These are phyloP conservation scores for Panurus biarmicus DNA, from an alignment of 2,113 vertebrate genomes.

Conservation along the genomic window DNA sequence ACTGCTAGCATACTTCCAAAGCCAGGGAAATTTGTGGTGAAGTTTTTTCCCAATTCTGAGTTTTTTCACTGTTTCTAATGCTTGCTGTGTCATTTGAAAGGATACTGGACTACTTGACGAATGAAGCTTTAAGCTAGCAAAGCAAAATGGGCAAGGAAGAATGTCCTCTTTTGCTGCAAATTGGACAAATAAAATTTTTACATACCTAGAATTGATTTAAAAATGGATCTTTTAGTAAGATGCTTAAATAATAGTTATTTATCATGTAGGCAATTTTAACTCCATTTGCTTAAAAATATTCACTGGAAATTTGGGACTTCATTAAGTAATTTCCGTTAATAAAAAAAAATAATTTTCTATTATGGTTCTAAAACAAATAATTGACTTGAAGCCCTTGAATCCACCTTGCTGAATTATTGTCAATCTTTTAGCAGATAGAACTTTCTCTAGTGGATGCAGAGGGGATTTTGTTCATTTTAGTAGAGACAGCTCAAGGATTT, in stretches of 20 bases:
- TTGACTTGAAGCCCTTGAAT: neutral
- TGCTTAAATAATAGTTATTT: neutral
- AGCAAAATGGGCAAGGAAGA: neutral
- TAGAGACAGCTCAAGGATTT: neutral
- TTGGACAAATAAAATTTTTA: neutral
- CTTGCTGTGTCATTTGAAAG: neutral
- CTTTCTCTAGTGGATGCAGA: neutral
- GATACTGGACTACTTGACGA: neutral
- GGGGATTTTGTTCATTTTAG: neutral
- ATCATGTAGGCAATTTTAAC: neutral
- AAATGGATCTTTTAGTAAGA: neutral
- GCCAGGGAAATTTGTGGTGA: neutral
- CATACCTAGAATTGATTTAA: neutral
- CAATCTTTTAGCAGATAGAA: neutral
- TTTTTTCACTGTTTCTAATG: neutral
- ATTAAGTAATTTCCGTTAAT: neutral
- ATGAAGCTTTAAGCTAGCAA: neutral
- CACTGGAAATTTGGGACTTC: neutral
- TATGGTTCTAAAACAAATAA: neutral
- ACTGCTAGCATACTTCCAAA: neutral
- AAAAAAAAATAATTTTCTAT: neutral
- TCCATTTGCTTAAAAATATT: neutral
- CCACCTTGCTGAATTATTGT: neutral
- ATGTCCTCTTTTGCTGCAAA: neutral
- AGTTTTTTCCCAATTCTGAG: neutral